These are phyloP conservation scores for Pica pica DNA, from an alignment of 2,113 vertebrate genomes.

Conservation along the genomic window DNA sequence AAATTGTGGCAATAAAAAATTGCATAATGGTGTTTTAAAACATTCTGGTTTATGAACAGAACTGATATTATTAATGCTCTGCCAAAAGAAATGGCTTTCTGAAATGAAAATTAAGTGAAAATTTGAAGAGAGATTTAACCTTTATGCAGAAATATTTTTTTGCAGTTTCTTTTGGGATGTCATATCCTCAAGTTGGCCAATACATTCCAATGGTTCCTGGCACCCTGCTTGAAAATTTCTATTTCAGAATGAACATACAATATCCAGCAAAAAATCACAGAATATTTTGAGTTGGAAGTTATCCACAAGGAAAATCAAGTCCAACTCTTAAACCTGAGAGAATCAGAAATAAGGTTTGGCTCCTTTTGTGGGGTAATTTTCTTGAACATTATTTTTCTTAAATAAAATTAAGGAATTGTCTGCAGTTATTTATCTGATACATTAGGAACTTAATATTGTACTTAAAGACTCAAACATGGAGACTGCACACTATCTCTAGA, in stretches of 20 bases:
- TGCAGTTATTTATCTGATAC: not conserved
- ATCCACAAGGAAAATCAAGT: not conserved
- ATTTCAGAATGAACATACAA: not conserved
- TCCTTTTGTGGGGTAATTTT: not conserved
- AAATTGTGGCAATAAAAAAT: not conserved
- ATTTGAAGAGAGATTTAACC: not conserved
- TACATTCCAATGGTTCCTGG: not conserved
- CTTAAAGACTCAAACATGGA: not conserved
- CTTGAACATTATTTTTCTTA: not conserved
- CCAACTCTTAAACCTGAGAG: not conserved
- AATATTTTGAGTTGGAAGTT: not conserved
- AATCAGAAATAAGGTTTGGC: not conserved
- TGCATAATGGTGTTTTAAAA: not conserved
- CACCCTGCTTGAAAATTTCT: not conserved
- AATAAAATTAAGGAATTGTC: not conserved
- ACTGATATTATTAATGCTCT: not conserved
- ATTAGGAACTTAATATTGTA: not conserved
- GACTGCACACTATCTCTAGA: not conserved
- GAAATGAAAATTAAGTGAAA: not conserved
- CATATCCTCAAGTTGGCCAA: not conserved
- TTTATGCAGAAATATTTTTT: not conserved
- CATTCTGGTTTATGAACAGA: not conserved
- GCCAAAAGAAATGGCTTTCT: not conserved
- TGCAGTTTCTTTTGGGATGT: not conserved
- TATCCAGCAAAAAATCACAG: not conserved